Conservation (phyloP, 2,797 vertebrate species). For the Scleropages formosus region DNA sequence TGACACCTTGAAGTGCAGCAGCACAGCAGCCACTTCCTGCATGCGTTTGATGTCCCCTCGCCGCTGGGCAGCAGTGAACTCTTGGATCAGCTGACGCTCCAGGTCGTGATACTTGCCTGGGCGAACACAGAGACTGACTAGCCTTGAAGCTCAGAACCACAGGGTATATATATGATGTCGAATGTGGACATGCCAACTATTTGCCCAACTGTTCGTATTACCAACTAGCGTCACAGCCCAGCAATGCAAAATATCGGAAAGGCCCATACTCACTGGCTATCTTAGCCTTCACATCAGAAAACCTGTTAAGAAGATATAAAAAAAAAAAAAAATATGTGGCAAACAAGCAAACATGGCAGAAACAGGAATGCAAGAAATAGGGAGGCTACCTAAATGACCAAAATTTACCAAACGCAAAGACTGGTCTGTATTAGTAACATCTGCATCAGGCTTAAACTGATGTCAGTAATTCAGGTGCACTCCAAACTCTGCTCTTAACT, state of each 20-base stretch:
- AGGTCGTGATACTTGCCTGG: conserved; percentile 98
- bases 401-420: neutral
- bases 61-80: conserved; percentile 92
- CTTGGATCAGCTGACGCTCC: conserved; percentile 95
- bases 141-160: neutral
- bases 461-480: no score
- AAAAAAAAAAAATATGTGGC: conserved; percentile 45
- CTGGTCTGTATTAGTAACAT: neutral
- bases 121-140: neutral
- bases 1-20: conserved; percentile 97
- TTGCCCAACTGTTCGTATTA: no score
- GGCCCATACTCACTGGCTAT: conserved; percentile 88
- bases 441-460: neutral
- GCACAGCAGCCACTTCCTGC: conserved; percentile 94
- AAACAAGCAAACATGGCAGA: neutral
- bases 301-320: conserved; percentile 74
- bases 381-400: neutral
- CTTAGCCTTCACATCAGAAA: conserved; percentile 98
- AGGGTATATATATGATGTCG: no score
- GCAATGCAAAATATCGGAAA: neutral
- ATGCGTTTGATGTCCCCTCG: conserved; percentile 93
- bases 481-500: no score
- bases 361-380: neutral
- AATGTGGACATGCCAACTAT: no score
- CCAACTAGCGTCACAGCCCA: no score